Evolutionary conservation across 2,888 invertebrate species (phyloP).

Genomic region (Cryptocheilus praepositus): DNA sequence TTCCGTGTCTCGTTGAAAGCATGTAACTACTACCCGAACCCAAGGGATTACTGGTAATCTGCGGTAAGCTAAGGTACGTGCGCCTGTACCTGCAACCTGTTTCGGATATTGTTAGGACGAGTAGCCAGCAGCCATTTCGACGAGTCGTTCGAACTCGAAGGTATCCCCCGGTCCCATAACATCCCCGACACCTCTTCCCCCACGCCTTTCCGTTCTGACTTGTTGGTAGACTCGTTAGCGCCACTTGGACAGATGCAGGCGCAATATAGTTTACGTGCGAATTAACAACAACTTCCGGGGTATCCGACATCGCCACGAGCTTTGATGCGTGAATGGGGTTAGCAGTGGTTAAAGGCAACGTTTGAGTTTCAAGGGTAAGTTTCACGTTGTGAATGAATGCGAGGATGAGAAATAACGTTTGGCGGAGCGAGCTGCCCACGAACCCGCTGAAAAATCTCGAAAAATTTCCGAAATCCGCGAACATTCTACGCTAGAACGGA

Average conservation of each 20-base stretch:
- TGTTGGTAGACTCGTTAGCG: conserved; percentile 37
- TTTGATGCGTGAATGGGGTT: too few species aligned
- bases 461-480: too few species aligned
- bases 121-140: conserved; percentile 53
- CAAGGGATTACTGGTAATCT: conserved; percentile 67
- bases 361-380: too few species aligned
- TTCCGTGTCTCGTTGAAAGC: conserved; percentile 57
- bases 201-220: conserved; percentile 11
- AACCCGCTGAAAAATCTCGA: too few species aligned
- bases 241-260: conserved; percentile 14
- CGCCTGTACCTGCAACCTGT: conserved; percentile 58
- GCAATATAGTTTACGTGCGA: conserved; percentile 36
- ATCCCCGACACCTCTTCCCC: conserved; percentile 15
- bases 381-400: too few species aligned
- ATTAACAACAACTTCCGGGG: conserved; percentile 45
- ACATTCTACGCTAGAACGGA: too few species aligned
- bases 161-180: too few species aligned
- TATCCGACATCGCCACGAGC: neutral
- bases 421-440: too few species aligned
- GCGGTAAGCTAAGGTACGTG: conserved; percentile 63
- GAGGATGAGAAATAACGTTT: too few species aligned
- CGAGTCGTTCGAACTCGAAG: conserved; percentile 52
- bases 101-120: conserved; percentile 62
- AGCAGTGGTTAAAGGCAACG: too few species aligned
- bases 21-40: conserved; percentile 67